Evolutionary conservation across 2,888 invertebrate genomes (phyloP).

Genomic region (Tanytarsus gracilentus): DNA sequence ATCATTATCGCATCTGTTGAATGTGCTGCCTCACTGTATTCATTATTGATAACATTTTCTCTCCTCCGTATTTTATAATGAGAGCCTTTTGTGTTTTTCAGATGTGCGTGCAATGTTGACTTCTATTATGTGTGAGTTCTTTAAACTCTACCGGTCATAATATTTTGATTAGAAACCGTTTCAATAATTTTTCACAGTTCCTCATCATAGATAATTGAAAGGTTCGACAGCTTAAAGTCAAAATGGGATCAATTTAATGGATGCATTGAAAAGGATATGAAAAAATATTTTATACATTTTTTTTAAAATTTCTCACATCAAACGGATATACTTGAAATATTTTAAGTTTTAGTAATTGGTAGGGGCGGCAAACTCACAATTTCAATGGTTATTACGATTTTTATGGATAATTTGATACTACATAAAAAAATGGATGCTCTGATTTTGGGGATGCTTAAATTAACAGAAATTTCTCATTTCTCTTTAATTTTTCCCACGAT

Average conservation of each 20-base stretch:
- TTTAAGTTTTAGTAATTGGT: no score
- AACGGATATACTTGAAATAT: no score
- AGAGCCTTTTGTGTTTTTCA: neutral
- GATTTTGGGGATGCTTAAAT: no score
- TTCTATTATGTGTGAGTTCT: neutral
- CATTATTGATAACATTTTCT: slow-evolving; percentile 19
- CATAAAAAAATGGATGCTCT: no score
- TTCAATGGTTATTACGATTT: no score
- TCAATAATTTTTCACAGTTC: no score
- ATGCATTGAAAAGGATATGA: neutral
- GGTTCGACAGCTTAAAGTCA: neutral
- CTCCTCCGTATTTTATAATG: neutral
- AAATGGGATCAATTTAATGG: neutral
- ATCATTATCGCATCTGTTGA: slow-evolving; percentile 23
- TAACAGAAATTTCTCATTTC: no score
- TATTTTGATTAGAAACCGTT: slow-evolving; percentile 13
- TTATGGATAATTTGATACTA: no score
- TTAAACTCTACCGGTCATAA: no score
- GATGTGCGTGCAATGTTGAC: neutral
- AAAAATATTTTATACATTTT: no score
- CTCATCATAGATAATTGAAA: neutral
- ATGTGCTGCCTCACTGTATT: slow-evolving; percentile 1
- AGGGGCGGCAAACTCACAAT: no score
- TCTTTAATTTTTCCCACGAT: slow-evolving; percentile 24
- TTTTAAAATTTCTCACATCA: no score